phyloP scores from a whole-genome alignment of 2,888 invertebrate genomes.

The Orthonevra nobilis region DNA sequence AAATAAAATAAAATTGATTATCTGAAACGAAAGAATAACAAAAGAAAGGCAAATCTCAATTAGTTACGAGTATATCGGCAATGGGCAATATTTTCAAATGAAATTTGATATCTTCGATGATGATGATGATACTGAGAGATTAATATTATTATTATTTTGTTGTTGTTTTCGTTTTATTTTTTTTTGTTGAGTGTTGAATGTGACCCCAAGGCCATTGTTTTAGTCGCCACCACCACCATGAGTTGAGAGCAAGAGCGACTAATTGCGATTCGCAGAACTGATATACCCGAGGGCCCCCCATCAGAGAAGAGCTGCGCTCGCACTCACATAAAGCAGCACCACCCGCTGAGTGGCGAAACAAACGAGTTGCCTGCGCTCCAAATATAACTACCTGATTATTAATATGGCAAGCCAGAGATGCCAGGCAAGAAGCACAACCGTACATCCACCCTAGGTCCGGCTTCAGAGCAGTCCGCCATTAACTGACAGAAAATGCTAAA shows the following conservation, averaged over 20 bases:
- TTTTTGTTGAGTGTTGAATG: constrained; percentile 3
- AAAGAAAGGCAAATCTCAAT: constrained; percentile 31
- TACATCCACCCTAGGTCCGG: constrained; percentile 42
- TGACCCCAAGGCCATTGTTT: constrained; percentile 69
- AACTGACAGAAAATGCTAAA: constrained; percentile 68
- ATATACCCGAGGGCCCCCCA: constrained; percentile 55
- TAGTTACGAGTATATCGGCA: constrained; percentile 7
- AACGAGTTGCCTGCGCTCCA: constrained; percentile 70
- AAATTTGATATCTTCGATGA: constrained; percentile 59
- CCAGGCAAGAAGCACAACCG: constrained; percentile 14
- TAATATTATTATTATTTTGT: constrained; percentile 17
- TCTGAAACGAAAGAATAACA: constrained; percentile 28
- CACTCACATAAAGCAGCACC: constrained; percentile 64
- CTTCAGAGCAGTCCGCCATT: constrained; percentile 41
- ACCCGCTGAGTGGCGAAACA: constrained; percentile 64
- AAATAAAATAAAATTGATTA: not conserved
- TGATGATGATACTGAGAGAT: constrained; percentile 15
- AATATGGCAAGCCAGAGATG: constrained; percentile 47
- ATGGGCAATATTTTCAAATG: constrained; percentile 36
- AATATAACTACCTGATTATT: constrained; percentile 70
- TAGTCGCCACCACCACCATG: constrained; percentile 26
- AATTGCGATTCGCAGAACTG: constrained; percentile 68
- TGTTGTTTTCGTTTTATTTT: not conserved
- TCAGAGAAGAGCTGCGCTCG: constrained; percentile 34
- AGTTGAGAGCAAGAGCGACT: constrained; percentile 28